phyloP scores from a whole-genome alignment of 2,888 invertebrate genomes.

The Hyalella azteca region DNA sequence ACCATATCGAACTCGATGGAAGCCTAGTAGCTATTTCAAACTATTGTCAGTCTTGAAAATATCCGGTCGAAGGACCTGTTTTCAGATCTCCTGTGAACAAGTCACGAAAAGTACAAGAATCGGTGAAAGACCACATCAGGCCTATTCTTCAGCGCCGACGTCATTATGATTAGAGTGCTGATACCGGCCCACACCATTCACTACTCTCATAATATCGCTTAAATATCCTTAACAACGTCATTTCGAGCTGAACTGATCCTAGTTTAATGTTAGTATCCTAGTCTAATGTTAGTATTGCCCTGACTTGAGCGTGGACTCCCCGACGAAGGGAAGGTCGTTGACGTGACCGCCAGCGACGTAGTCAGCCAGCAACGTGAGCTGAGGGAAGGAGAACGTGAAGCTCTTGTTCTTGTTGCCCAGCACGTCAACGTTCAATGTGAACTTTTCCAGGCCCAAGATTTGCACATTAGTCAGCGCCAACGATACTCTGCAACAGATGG shows the following conservation, averaged over 20 bases:
- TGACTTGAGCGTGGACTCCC: constrained; percentile 44
- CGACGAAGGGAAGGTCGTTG: constrained; percentile 42
- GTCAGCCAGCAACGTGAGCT: constrained; percentile 29
- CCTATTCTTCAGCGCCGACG: no score
- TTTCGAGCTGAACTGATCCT: not conserved
- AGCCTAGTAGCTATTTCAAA: no score
- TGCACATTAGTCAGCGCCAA: constrained; percentile 8
- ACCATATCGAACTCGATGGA: no score
- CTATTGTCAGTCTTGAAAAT: no score
- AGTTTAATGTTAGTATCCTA: not conserved
- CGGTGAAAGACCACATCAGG: no score
- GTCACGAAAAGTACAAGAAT: no score
- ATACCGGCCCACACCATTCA: no score
- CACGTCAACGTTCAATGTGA: not conserved
- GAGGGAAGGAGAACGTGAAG: not conserved
- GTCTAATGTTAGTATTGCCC: no score
- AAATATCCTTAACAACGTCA: not conserved
- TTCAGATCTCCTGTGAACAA: no score
- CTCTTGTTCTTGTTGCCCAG: not conserved
- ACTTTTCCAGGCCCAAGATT: not conserved
- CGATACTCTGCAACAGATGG: not conserved
- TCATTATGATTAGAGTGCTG: no score
- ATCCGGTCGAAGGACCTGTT: no score
- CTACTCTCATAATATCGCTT: not conserved
- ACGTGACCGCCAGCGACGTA: constrained; percentile 43